A percentile compares a stretch with the other conserved stretches of the same genome.
Evolutionary conservation across 2,888 invertebrate species (phyloP).

Genomic region (Amiota minor): DNA sequence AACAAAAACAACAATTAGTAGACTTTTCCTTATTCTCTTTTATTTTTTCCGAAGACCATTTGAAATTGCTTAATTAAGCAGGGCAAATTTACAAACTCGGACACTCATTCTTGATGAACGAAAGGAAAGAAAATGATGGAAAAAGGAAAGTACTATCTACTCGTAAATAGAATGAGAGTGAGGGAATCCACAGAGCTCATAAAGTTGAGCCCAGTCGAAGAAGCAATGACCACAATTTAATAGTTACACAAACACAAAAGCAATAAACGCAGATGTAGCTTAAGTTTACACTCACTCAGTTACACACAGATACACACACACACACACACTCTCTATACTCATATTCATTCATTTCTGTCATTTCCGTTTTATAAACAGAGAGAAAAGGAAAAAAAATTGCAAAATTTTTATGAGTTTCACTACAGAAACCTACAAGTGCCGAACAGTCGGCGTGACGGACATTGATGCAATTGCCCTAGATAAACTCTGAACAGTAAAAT

Average conservation of each 20-base stretch:
- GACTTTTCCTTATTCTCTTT: slow-evolving; percentile 1
- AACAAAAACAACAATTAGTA: slow-evolving; percentile 16
- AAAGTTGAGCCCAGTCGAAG: slow-evolving; percentile 57
- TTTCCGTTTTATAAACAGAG: not conserved
- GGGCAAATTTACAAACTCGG: slow-evolving; percentile 44
- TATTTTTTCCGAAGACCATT: slow-evolving; percentile 37
- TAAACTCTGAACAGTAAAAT: slow-evolving; percentile 5
- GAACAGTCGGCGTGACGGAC: not conserved
- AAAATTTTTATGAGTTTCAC: slow-evolving; percentile 11
- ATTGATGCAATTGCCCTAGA: slow-evolving; percentile 5
- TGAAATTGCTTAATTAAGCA: slow-evolving; percentile 66
- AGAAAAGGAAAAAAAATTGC: not conserved
- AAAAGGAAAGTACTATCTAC: not conserved
- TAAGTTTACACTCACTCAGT: slow-evolving; percentile 32
- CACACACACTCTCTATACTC: not conserved
- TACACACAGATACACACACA: slow-evolving; percentile 12
- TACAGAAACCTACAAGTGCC: not conserved
- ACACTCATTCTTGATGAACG: slow-evolving; percentile 48
- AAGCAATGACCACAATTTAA: slow-evolving; percentile 60
- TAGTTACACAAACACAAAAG: slow-evolving; percentile 48
- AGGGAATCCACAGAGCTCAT: slow-evolving; percentile 39
- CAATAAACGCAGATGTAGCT: slow-evolving; percentile 41
- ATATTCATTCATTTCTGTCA: not conserved
- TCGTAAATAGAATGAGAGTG: slow-evolving; percentile 4
- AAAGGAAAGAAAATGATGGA: slow-evolving; percentile 7